A percentile compares a stretch with the other conserved stretches of the same genome.
phyloP scores from a whole-genome alignment of 1,140 invertebrate genomes.

The Metopolophium dirhodum region DNA sequence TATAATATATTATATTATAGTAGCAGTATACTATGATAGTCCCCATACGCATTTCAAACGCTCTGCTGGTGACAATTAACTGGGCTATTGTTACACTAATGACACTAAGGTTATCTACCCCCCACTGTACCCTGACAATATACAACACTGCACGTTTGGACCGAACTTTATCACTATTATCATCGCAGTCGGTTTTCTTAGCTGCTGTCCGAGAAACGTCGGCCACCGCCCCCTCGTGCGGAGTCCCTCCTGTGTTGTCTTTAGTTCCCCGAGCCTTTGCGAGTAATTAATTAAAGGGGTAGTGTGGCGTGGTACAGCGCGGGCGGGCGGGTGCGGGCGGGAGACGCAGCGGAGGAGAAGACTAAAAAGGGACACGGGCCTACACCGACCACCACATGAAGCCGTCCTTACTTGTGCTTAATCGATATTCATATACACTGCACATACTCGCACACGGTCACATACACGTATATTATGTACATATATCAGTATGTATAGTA shows the following conservation, averaged over 20 bases:
- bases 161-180: slow-evolving; percentile 48
- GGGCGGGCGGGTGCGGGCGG: neutral
- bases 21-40: neutral
- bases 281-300: slow-evolving; percentile 54
- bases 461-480: neutral
- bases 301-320: neutral
- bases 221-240: neutral
- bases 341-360: neutral
- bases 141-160: neutral
- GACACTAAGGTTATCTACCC: slow-evolving; percentile 39
- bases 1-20: neutral
- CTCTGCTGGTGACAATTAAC: slow-evolving; percentile 51
- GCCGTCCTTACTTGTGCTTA: neutral
- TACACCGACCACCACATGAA: slow-evolving; percentile 27
- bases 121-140: neutral
- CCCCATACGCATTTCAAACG: slow-evolving; percentile 19
- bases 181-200: slow-evolving; percentile 46
- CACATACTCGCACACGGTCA: neutral
- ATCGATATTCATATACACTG: slow-evolving; percentile 39
- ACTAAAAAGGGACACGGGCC: slow-evolving; percentile 43
- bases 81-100: slow-evolving; percentile 54
- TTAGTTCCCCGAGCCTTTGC: slow-evolving; percentile 31
- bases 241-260: neutral
- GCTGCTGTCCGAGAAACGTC: slow-evolving; percentile 42
- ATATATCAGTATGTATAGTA: neutral